Conservation (phyloP, 2,797 vertebrate species). For the Chrosomus eos region DNA sequence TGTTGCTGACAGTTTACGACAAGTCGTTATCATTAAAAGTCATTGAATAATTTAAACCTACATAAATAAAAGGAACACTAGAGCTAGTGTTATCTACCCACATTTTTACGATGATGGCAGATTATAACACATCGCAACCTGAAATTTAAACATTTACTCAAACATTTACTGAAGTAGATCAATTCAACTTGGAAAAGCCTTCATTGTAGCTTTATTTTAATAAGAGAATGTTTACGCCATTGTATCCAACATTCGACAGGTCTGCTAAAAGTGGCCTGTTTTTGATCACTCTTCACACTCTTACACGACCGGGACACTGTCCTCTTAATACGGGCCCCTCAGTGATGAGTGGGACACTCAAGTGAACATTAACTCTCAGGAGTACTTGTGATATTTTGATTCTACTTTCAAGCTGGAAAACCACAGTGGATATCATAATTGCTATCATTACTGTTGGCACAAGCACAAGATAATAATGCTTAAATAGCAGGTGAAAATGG, state of each 20-base stretch:
- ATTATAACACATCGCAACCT: not conserved
- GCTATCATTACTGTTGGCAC: slow-evolving; percentile 25
- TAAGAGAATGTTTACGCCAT: not conserved
- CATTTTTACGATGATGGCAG: not conserved
- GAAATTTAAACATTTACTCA: not conserved
- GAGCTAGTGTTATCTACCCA: not conserved
- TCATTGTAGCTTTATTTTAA: not conserved
- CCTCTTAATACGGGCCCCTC: not conserved
- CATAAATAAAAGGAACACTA: not conserved
- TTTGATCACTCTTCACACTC: slow-evolving; percentile 14
- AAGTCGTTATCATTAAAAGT: not conserved
- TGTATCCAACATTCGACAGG: not conserved
- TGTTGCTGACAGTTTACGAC: not conserved
- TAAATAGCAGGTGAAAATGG: slow-evolving; percentile 1
- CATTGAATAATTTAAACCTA: not conserved
- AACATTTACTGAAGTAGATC: not conserved
- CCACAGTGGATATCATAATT: not conserved
- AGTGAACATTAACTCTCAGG: slow-evolving; percentile 17
- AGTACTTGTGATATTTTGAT: slow-evolving; percentile 37
- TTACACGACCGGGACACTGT: slow-evolving; percentile 21
- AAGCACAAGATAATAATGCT: slow-evolving; percentile 17
- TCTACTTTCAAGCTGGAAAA: slow-evolving; percentile 23
- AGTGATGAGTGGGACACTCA: slow-evolving; percentile 6
- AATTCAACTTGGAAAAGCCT: not conserved
- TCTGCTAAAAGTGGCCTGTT: not conserved